Conservation (phyloP, 2,113 vertebrate species). For the Riparia riparia region DNA sequence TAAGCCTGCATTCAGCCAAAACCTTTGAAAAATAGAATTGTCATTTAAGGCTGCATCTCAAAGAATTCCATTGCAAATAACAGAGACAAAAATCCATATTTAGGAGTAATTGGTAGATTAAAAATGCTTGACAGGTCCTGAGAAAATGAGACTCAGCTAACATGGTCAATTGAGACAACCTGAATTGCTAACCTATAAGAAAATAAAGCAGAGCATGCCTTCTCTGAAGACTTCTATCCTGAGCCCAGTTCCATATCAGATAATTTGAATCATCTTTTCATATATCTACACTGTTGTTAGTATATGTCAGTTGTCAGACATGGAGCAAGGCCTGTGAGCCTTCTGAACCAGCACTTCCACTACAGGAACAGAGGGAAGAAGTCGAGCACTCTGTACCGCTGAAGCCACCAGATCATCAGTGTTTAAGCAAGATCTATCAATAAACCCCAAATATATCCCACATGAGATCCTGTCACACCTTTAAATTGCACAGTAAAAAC, state of each 20-base stretch:
- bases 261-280: neutral
- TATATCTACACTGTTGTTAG: neutral
- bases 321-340: neutral
- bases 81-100: neutral
- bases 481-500: neutral
- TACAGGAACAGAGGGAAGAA: fast-evolving
- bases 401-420: neutral
- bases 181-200: neutral
- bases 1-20: neutral
- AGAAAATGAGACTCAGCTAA: neutral
- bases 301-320: neutral
- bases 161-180: neutral
- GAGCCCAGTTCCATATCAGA: neutral
- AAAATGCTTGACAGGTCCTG: neutral
- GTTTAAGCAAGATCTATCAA: neutral
- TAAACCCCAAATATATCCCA: fast-evolving
- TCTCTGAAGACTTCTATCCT: neutral
- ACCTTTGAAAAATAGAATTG: neutral
- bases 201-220: neutral
- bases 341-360: neutral
- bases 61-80: neutral
- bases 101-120: neutral
- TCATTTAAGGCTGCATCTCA: neutral
- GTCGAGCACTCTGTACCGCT: neutral
- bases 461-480: neutral